These are phyloP conservation scores for Romanogobio albipinnatus DNA, from an alignment of 2,113 vertebrate genomes.

Conservation along the genomic window DNA sequence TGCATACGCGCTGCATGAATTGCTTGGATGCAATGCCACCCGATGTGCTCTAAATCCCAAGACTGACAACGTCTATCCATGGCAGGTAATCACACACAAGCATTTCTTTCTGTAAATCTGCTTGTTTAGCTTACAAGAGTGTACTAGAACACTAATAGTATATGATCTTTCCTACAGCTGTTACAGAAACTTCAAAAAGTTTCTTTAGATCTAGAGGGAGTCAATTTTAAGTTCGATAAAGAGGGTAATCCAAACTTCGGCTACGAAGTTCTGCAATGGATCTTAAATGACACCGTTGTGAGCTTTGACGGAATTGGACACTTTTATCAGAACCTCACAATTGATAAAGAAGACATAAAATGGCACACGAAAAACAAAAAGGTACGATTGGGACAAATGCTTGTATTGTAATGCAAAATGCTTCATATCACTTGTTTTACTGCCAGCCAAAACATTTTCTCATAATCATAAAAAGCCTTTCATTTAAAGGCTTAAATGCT, in stretches of 20 bases:
- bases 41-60: constrained; percentile 20
- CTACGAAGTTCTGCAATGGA: constrained; percentile 81
- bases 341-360: constrained; percentile 67
- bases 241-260: constrained; percentile 76
- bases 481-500: no score
- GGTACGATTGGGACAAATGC: constrained; percentile 57
- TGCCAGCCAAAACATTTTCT: not conserved
- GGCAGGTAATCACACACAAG: constrained; percentile 75
- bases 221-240: constrained; percentile 72
- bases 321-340: constrained; percentile 66
- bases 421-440: not conserved
- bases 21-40: constrained; percentile 71
- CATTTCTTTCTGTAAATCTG: not conserved
- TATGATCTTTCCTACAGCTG: constrained; percentile 67
- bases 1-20: constrained; percentile 82
- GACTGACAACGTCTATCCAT: constrained; percentile 70
- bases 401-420: not conserved
- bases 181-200: constrained; percentile 73
- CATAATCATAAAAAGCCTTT: not conserved
- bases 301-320: constrained; percentile 69
- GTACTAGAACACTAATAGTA: not conserved
- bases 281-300: constrained; percentile 64
- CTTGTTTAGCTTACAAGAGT: not conserved
- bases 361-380: constrained; percentile 75
- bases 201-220: constrained; percentile 66